A percentile compares a stretch with the other conserved stretches of the same genome.
Evolutionary conservation across 2,888 invertebrate species (phyloP).

Genomic region (Mesorhabditis belari): DNA sequence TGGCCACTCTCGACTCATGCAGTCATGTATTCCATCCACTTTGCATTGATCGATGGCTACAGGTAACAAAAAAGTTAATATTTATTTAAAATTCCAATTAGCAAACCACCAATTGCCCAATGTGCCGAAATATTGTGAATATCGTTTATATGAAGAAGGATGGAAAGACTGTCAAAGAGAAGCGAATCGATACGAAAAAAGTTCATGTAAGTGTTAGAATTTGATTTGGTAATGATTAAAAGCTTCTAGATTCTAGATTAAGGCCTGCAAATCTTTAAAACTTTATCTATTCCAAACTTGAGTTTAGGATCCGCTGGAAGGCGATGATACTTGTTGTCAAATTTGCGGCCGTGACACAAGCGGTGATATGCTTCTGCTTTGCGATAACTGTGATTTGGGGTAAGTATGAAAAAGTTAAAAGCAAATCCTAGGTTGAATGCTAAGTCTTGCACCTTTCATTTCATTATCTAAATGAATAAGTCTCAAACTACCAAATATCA

Average conservation of each 20-base stretch:
- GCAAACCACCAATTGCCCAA: background rate
- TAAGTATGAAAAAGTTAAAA: too few relatives aligned
- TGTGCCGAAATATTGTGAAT: background rate
- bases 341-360: background rate
- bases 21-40: background rate
- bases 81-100: background rate
- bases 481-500: too few relatives aligned
- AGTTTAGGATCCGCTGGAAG: background rate
- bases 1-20: background rate
- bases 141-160: background rate
- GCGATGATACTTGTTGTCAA: background rate
- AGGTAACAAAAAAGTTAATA: background rate
- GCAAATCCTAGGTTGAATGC: too few relatives aligned
- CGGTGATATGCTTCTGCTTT: background rate
- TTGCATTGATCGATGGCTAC: background rate
- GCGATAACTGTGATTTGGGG: background rate
- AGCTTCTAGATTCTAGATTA: too few relatives aligned
- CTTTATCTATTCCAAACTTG: too few relatives aligned
- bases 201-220: background rate
- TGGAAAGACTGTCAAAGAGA: background rate
- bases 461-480: too few relatives aligned
- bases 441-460: too few relatives aligned
- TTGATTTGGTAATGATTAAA: too few relatives aligned
- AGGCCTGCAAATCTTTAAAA: background rate
- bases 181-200: background rate